Percentiles rank a stretch among this genome's conserved stretches.
phyloP scores from a whole-genome alignment of 1,140 invertebrate genomes.

The Lordiphosa clarofinis region DNA sequence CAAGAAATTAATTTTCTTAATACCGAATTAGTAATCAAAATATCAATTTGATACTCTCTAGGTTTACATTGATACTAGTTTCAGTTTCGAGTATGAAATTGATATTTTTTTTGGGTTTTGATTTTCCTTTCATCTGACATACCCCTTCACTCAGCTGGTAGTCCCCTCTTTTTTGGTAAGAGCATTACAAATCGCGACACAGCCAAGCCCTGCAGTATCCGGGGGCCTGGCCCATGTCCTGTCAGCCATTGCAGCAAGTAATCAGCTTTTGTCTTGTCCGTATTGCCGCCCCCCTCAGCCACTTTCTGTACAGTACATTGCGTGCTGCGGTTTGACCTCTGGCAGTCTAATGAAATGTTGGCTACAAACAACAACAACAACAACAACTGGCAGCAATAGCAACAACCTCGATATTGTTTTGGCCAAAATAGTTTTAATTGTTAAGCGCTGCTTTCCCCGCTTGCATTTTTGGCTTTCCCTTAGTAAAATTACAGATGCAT shows the following conservation, averaged over 20 bases:
- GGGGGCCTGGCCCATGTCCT: conserved; percentile 50
- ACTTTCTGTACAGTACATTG: conserved; percentile 5
- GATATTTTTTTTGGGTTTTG: too few relatives aligned
- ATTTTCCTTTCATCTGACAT: too few relatives aligned
- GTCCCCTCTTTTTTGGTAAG: conserved; percentile 11
- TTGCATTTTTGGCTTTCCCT: conserved; percentile 16
- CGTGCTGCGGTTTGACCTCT: conserved; percentile 65
- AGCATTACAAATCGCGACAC: conserved; percentile 13
- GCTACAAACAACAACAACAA: too few relatives aligned
- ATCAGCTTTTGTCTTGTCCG: conserved; percentile 64
- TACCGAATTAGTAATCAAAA: too few relatives aligned
- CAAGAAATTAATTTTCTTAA: too few relatives aligned
- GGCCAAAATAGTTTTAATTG: conserved; percentile 74
- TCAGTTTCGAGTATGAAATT: too few relatives aligned
- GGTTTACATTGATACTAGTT: too few relatives aligned
- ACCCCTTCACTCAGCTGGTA: background rate
- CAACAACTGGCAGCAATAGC: conserved; percentile 41
- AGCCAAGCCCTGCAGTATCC: conserved; percentile 5
- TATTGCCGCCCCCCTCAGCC: background rate
- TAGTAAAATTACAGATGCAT: conserved; percentile 54
- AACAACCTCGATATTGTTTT: conserved; percentile 72
- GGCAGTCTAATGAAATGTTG: conserved; percentile 69
- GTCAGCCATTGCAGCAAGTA: conserved; percentile 62
- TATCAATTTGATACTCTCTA: too few relatives aligned
- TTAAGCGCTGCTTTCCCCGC: conserved; percentile 16